Base-by-base conservation (phyloP, 2,113 vertebrate species). In the Alces alces region DNA sequence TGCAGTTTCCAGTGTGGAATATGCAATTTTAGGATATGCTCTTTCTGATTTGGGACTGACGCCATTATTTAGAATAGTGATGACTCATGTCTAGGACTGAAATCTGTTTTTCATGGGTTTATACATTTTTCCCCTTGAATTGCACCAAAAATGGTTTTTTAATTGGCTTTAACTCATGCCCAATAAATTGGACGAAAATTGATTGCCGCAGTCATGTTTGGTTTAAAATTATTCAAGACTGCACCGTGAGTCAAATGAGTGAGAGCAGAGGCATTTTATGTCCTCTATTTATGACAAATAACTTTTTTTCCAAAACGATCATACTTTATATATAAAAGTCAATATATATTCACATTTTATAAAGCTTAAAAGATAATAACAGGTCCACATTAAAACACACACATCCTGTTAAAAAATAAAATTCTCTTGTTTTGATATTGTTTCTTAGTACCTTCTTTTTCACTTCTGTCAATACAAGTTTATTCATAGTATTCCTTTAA, bases 151-250 rank as follows among this genome's bases (percentile, higher is more conserved):
- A 98, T 97, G 96, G 86, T 96, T 98, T 98, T 98, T 97, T 97
- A 98, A 98, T 98, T 98, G 97, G 95, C 95, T 97, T 97, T 98
- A 97, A 98, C 97, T 98, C 98, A 97, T 97, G 96, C 91, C 97
- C 95, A 98, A 97, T 98, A 98, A 97, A 97, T 98, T 97, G 97
- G 97, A 96, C 2, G 9, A 97, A 97, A 98, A 98, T 94, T 97
- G 94, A 98, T 98, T 97, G 94, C 97, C 3, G 43, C 93, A 96
- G 97, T 97, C 96, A 92, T 97, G 95, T 97, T 98, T 95, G 79
- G 93, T 95, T 97, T 94, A 92, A 97, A 97, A 97, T 96, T 96
- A 97, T 96, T 97, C 91, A 96, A 39, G 97, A 94, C 93, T 94
- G 92, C 39, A 1, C 95, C 89, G 70, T 45, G 64, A 96, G 90